Evolutionary conservation across 1,140 invertebrate genomes (phyloP).

Genomic region (Brevipalpus yothersi): DNA sequence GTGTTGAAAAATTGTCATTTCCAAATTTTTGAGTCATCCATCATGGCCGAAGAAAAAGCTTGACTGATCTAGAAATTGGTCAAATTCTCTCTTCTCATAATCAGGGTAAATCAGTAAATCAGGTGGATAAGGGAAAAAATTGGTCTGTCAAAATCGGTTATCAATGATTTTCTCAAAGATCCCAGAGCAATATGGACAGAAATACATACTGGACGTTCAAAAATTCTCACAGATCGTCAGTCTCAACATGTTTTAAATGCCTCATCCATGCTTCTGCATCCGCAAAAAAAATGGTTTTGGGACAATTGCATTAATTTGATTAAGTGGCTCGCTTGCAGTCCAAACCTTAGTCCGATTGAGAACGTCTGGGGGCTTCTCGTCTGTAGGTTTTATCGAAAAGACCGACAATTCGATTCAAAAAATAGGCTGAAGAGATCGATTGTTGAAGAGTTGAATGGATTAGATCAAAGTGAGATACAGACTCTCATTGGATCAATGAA

Average conservation of each 20-base stretch:
- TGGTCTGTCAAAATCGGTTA: neutral
- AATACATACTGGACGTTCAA: neutral
- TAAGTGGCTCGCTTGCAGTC: neutral
- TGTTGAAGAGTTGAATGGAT: no score
- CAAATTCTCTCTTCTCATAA: neutral
- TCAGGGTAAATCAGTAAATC: neutral
- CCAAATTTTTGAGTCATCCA: no score
- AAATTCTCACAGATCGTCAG: neutral
- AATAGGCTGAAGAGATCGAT: no score
- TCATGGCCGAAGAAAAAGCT: neutral
- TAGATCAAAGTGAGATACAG: no score
- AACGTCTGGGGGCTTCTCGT: constrained; percentile 5
- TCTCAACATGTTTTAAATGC: neutral
- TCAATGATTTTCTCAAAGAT: neutral
- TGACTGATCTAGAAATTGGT: neutral
- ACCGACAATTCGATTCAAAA: neutral
- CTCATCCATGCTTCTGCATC: neutral
- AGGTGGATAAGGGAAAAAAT: neutral
- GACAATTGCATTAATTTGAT: neutral
- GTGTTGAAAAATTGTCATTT: no score
- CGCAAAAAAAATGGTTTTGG: constrained; percentile 2
- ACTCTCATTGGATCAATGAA: no score
- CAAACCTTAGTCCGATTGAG: constrained; percentile 5
- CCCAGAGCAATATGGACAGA: neutral
- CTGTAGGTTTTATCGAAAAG: neutral